phyloP scores from a whole-genome alignment of 2,113 vertebrate species.

The Oreochromis spilurus region DNA sequence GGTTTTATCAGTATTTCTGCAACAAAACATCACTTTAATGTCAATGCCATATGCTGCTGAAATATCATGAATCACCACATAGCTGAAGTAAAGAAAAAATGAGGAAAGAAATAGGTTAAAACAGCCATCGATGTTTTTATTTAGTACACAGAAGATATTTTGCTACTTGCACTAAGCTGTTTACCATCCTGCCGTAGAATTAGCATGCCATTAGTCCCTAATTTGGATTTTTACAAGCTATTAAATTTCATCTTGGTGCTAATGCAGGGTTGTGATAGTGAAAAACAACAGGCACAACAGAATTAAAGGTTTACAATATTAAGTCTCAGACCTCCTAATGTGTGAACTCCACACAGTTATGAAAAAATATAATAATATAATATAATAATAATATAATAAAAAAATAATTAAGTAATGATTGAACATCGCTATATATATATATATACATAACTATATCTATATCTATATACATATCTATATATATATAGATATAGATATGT shows the following conservation, averaged over 20 bases:
- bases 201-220: neutral
- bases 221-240: neutral
- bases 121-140: neutral
- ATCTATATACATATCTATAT: no score
- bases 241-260: neutral
- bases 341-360: neutral
- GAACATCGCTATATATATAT: accelerated
- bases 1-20: neutral
- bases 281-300: neutral
- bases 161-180: neutral
- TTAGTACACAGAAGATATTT: neutral
- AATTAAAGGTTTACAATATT: neutral
- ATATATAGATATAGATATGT: accelerated
- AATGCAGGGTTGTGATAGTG: neutral
- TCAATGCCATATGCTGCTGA: neutral
- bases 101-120: neutral
- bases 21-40: neutral
- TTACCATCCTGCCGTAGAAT: neutral
- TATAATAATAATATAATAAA: neutral
- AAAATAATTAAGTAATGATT: neutral
- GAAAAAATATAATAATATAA: neutral
- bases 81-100: neutral
- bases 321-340: neutral
- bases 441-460: no score
- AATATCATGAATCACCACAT: neutral